Percentiles rank a stretch among this genome's conserved stretches.
phyloP scores from a whole-genome alignment of 2,888 invertebrate species.

The Lumbricus terrestris region DNA sequence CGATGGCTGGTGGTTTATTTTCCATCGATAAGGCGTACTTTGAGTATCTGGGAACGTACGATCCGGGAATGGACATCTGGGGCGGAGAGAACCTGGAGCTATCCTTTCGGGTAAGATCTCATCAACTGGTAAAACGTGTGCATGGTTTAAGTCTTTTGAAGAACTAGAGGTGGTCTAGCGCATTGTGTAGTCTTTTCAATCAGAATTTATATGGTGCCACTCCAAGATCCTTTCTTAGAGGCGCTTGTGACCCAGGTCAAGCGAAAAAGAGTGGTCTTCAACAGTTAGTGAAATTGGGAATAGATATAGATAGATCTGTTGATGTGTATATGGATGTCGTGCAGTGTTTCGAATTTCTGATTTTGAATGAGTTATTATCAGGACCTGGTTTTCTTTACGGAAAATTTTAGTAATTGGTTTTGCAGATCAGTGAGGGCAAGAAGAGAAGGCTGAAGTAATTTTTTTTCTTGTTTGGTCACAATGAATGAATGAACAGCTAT shows the following conservation, averaged over 20 bases:
- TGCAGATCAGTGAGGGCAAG: too few relatives aligned
- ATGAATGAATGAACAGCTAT: too few relatives aligned
- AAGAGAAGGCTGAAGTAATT: too few relatives aligned
- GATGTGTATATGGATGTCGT: background rate
- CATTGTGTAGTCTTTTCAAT: too few relatives aligned
- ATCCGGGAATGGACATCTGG: constrained; percentile 99
- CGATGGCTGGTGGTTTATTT: constrained; percentile 98
- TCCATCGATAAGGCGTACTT: constrained; percentile 92
- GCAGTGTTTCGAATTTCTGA: background rate
- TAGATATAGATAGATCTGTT: too few relatives aligned
- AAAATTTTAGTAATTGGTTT: background rate
- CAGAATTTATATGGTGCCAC: too few relatives aligned
- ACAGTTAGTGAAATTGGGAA: too few relatives aligned
- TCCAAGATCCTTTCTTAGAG: too few relatives aligned
- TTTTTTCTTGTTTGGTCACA: too few relatives aligned
- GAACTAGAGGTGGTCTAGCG: background rate
- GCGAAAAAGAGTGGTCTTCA: too few relatives aligned
- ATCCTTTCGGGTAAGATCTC: constrained; percentile 76
- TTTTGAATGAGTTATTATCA: background rate
- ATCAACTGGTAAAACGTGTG: background rate
- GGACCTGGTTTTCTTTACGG: background rate
- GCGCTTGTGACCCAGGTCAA: too few relatives aligned
- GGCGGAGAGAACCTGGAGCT: constrained; percentile 97
- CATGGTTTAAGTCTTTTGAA: background rate
- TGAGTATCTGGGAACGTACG: constrained; percentile 91